Evolutionary conservation across 2,797 vertebrate genomes (phyloP).

Genomic region (Epinephelus awoara): DNA sequence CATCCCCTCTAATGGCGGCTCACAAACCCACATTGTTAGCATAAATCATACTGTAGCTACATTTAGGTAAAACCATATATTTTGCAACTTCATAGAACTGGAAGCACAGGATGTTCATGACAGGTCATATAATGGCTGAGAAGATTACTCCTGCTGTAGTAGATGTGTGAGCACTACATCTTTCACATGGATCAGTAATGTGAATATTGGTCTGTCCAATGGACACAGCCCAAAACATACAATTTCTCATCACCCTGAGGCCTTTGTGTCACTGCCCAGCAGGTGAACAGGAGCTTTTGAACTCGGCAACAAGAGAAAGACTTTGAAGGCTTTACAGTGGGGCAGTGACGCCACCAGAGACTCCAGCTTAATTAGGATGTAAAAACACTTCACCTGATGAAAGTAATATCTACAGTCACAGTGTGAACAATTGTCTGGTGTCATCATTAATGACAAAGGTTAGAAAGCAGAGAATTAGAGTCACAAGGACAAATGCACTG

Average conservation of each 20-base stretch:
- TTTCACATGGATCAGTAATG: conserved; percentile 38
- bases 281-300: conserved; percentile 57
- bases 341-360: conserved; percentile 25
- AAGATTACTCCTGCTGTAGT: conserved; percentile 10
- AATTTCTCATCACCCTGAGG: conserved; percentile 47
- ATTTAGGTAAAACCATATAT: conserved; percentile 12
- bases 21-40: conserved; percentile 34
- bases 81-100: conserved; percentile 12
- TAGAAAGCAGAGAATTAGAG: neutral
- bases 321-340: conserved; percentile 54
- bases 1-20: conserved; percentile 33
- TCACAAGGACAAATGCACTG: neutral
- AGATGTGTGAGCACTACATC: conserved; percentile 1
- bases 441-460: conserved; percentile 12
- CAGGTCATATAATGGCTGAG: conserved; percentile 18
- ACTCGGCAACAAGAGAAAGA: conserved; percentile 46
- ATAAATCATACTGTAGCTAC: conserved; percentile 40
- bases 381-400: conserved; percentile 33
- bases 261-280: conserved; percentile 55
- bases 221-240: conserved; percentile 43
- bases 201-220: conserved; percentile 21
- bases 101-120: conserved; percentile 2
- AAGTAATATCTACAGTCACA: conserved; percentile 32
- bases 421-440: conserved; percentile 3
- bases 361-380: conserved; percentile 21